Evolutionary conservation across 37 sponge, comb jelly and placozoan genomes (phyloP), one percentile per base, ranked within the genome.

Genomic region (Theonella swinhoei): DNA sequence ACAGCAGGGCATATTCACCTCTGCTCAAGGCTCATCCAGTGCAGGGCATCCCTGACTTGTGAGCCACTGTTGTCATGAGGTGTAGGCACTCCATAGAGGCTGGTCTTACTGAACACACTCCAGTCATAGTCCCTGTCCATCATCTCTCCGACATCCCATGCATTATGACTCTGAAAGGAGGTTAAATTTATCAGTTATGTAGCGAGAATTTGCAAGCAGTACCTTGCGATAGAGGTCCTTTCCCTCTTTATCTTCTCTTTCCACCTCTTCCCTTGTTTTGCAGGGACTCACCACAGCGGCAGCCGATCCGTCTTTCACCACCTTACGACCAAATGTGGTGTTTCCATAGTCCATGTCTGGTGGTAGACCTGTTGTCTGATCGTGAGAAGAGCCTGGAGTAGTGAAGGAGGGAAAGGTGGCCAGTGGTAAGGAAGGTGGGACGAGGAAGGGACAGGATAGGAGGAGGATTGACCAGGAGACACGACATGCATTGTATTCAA

Each of bases 111-210:
- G 77, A 95, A 92, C 61, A 64, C 87, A 1, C 88, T 76, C 97
- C 97, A 99, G 85, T 94, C 90, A 80, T 99, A 99, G 73, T 99
- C 79, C 14, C 97, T 70, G 74, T 99, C 97, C 58, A 91, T 80
- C 68, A 72, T 74, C 85, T 85, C 83, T 47, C 93, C 89, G 17
- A 88, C 89, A 32, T 81, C 86, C 80, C 70, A 82, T 25, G 39
- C 69, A 64, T 80, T 72, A 73, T 93, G 89, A 63, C 93, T 88
- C 30, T 29, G 32, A 22, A 28, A 79, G 42, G 3, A 34, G 37
- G 24, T 29, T 22, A 24, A 30, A 58, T 30, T 11, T 37, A 40
- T 14, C n/a, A n/a, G 42, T 62, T 42, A 86, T 82, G 39, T 54
- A 80, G 61, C 73, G 8, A 72, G 76, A 14, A 41, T 42, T 31